Evolutionary conservation across 2,113 vertebrate species (phyloP), one percentile per base, ranked within the genome.

Genomic region (Cynopterus brachyotis): DNA sequence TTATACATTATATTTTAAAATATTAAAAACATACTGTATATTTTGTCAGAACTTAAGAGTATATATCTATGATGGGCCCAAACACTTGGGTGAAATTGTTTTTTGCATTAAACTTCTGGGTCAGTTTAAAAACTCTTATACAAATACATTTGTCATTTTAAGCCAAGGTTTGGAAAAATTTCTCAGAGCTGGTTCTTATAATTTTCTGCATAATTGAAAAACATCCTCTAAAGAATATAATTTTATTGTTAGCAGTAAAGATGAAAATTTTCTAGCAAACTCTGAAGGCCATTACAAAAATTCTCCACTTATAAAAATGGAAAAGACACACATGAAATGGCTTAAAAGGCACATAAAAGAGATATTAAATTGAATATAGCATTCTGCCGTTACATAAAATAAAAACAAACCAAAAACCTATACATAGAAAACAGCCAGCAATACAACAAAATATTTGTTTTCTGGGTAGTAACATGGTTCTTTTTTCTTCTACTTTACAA

Each of bases 361-460:
- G 47, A 60, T 69, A 37, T 11, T 24, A 67, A 79, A 2, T 15
- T 78, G 57, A 81, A 59, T 86, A 72, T n/a, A 67, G 24, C 22
- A 62, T 87, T 88, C 9, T 40, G 5, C 30, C 45, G 88, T 55
- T 86, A 53, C 26, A 0, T 64, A 94, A 80, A 59, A 55, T 6
- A 35, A 35, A 91, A 91, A 80, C 22, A 72, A 96, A 80, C 55
- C 50, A 28, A 80, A 85, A 91, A 28, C 5, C 22, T 76, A 53
- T 28, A 73, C 37, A 57, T 50, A 57, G 69, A 89, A 75, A 76
- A 57, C 47, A 89, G 24, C 28, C 75, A 30, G 47, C 28, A 64
- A 42, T 64, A 73, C 32, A 62, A 47, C 35, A 80, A 91, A 79
- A 35, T 64, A 35, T 45, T 70, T 24, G n/a, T 69, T 88, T 55